Percentiles rank a stretch among this genome's conserved stretches.
Evolutionary conservation across 2,888 invertebrate species (phyloP).

Genomic region (Megalurothrips usitatus): DNA sequence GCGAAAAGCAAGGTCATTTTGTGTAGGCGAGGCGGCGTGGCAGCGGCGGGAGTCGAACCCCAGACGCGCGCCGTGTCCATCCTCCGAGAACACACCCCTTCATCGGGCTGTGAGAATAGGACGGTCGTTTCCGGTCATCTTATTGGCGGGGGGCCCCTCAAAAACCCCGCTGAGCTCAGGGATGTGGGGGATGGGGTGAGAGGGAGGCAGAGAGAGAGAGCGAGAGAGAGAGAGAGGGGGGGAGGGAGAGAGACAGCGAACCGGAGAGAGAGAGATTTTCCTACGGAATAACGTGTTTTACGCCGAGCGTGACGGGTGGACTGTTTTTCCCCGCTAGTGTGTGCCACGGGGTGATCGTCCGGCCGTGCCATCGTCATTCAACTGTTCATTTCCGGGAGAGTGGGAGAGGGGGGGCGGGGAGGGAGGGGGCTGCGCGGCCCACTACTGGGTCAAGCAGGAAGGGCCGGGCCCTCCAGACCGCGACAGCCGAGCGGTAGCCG

Average conservation of each 20-base stretch:
- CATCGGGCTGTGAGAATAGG: too few species aligned
- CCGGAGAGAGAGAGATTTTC: too few species aligned
- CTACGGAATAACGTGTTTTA: too few species aligned
- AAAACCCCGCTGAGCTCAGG: too few species aligned
- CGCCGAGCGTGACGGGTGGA: too few species aligned
- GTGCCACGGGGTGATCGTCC: too few species aligned
- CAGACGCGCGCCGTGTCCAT: not conserved
- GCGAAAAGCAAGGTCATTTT: not conserved
- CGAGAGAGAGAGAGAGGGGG: too few species aligned
- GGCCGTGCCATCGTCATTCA: not conserved
- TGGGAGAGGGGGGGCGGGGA: slow-evolving; percentile 29
- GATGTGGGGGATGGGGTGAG: too few species aligned
- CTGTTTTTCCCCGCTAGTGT: slow-evolving; percentile 30
- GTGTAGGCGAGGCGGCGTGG: not conserved
- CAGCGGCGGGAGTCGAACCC: not conserved
- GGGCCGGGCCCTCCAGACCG: not conserved
- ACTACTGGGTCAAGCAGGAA: not conserved
- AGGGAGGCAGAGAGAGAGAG: too few species aligned
- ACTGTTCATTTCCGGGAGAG: slow-evolving; percentile 7
- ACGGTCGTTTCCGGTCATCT: not conserved
- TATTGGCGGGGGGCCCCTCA: not conserved
- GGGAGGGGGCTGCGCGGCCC: not conserved
- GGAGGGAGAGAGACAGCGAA: too few species aligned
- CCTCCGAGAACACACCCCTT: not conserved
- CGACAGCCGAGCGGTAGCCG: too few species aligned